Conservation (phyloP, 2,797 vertebrate species). For the Margarornis squamiger region DNA sequence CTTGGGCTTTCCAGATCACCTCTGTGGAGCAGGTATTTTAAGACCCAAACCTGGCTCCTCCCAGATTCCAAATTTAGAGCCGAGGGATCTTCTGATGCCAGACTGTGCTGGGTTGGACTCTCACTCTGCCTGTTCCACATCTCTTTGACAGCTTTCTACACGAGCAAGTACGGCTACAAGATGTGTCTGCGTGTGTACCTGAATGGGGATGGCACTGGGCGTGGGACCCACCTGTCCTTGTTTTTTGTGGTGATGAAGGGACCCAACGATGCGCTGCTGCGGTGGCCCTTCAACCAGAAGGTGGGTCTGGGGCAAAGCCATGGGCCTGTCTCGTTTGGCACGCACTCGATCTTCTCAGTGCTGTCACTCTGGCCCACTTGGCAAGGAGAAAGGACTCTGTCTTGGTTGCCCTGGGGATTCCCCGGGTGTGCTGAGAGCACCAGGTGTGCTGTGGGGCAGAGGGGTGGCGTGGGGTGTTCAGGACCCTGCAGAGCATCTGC, state of each 20-base stretch:
- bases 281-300: constrained; percentile 99
- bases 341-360: accelerated
- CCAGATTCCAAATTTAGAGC: background rate
- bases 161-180: constrained; percentile 97
- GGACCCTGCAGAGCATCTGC: background rate
- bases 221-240: constrained; percentile 90
- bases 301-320: constrained; percentile 56
- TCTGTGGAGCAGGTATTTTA: background rate
- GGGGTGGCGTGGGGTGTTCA: background rate
- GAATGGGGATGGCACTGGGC: constrained; percentile 93
- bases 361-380: background rate
- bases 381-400: background rate
- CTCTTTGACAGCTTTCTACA: constrained; percentile 88
- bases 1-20: background rate
- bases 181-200: constrained; percentile 96
- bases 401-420: background rate
- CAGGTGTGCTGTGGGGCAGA: accelerated
- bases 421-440: background rate
- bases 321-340: background rate
- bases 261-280: constrained; percentile 88
- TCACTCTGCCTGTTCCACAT: background rate
- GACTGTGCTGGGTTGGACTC: background rate
- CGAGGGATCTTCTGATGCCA: background rate
- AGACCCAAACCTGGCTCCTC: background rate
- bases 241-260: constrained; percentile 98